Base-by-base conservation (phyloP, 2,888 invertebrate genomes). In the Anoncus sp. region DNA sequence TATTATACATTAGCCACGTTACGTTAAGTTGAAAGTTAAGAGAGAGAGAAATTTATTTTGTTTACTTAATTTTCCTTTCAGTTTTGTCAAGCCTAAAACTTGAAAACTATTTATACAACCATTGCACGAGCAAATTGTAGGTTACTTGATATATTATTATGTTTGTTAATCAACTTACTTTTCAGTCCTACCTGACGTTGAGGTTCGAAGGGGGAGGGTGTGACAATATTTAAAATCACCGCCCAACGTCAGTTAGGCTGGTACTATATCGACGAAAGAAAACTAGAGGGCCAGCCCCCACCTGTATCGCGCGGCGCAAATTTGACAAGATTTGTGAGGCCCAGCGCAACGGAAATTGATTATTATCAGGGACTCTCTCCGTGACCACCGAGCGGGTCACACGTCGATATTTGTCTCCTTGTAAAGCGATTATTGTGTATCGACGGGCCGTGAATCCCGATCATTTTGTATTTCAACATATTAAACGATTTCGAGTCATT, bases 151-250 rank as follows among this genome's bases (percentile, higher is more conserved):
- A 40, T 40, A n/a, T 40, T 40, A 40, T 40, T 40, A 40, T 40
- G 40, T 40, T 40, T 40, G 10, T 40, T n/a, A 40, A 40, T n/a
- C 40, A 2, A 40, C n/a, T 40, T 40, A 40, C 40, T 40, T 40
- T 40, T 40, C 40, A 40, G 40, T 40, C 40, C 40, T 40, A 40
- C 40, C 40, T 40, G 40, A 40, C 40, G 40, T 40, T 40, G 40
- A 40, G 40, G 40, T 40, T 40, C 40, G 40, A 40, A 40, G 40
- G 40, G 40, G 40, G 40, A 40, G 40, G 40, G 40, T 40, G 40
- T 40, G 40, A 40, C n/a, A 40, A 40, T 40, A 10, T 40, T 40
- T 40, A 40, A 40, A 40, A 40, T 40, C n/a, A 40, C 40, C 40
- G 40, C 40, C 40, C 40, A 40, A 40, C 40, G 40, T 40, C n/a